Base-by-base conservation (phyloP, 1,140 invertebrate genomes). In the Neomicropteryx cornuta region DNA sequence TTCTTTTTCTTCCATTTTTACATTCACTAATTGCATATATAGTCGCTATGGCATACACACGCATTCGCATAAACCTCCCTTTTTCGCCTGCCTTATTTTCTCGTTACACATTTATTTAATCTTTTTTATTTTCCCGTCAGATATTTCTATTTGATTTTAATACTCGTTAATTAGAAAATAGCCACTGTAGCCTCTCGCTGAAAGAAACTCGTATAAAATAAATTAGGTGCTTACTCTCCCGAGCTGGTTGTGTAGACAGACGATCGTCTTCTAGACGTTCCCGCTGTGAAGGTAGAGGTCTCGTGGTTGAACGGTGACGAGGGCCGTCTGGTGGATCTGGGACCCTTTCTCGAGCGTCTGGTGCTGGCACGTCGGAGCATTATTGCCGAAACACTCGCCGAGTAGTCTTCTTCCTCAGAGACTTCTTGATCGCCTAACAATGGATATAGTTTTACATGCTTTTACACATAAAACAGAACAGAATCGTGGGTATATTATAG, bases 231-330 rank as follows among this genome's bases (percentile, higher is more conserved):
- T 74, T 62, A 87, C 86, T 89, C 85, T 56, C 79, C 85, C 36
- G 86, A 90, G 52, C 83, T 87, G 16, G 76, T 86, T 8, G 87
- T 90, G 48, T 82, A 83, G 29, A 77, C 81, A 2, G 85, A 88
- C 1, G 86, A 87, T 39, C 82, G 62, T 36, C 85, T 58, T 34
- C 84, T 66, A 2, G 51, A 52, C 23, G 39, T 44, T 39, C 19
- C 45, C 48, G 34, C 42, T 47, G 11, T 6, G 1, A 22, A 20
- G 35, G 43, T 36, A 48, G 41, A 17, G 45, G 38, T 46, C 49
- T 57, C 58, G 36, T 78, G 76, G 46, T 70, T 64, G 55, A 86
- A 83, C 3, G 83, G 78, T 13, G 83, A 84, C 6, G 83, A 86
- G 6, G 79, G 68, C 32, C 81, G 58, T 36, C 80, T 58, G 20